Evolutionary conservation across 2,113 vertebrate genomes (phyloP).

Genomic region (Trogon surrucura): DNA sequence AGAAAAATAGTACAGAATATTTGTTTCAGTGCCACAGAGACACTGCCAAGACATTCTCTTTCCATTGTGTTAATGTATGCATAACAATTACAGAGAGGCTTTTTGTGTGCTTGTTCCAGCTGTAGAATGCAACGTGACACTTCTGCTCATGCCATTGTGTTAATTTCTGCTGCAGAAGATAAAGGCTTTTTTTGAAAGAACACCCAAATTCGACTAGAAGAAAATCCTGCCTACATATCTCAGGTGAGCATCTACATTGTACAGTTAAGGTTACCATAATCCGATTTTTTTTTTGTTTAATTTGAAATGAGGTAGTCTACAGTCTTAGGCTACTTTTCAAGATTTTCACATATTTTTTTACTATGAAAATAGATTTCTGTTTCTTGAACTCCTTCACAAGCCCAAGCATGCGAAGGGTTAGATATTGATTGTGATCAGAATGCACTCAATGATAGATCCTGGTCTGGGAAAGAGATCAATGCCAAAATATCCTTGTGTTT

Average conservation of each 20-base stretch:
- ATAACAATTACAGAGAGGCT: not conserved
- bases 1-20: not conserved
- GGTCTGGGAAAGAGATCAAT: not conserved
- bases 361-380: not conserved
- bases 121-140: not conserved
- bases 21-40: not conserved
- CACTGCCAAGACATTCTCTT: not conserved
- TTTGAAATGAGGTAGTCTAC: not conserved
- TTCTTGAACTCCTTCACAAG: not conserved
- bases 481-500: not conserved
- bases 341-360: not conserved
- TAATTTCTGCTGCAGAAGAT: not conserved
- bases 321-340: not conserved
- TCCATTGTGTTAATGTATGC: not conserved
- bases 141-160: not conserved
- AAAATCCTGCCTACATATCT: not conserved
- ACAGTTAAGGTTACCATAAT: not conserved
- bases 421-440: not conserved
- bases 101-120: conserved; percentile 4
- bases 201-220: not conserved
- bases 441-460: not conserved
- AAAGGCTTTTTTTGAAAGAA: not conserved
- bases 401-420: not conserved
- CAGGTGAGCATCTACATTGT: not conserved
- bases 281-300: not conserved